A percentile compares a stretch with the other conserved stretches of the same genome.
These are phyloP conservation scores for Campoplex capitator DNA, from an alignment of 2,888 invertebrate species.

Conservation along the genomic window DNA sequence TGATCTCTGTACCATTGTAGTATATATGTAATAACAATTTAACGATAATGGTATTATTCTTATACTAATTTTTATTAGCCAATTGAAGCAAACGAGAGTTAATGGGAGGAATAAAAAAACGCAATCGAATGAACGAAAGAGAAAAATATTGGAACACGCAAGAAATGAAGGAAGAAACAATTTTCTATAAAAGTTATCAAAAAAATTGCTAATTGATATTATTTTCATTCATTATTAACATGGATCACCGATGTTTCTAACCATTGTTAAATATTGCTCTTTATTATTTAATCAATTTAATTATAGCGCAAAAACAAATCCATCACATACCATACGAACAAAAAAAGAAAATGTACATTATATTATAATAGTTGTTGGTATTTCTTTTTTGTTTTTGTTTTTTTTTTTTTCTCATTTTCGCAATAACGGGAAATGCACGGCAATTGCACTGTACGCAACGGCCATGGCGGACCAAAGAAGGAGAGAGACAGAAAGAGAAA, in stretches of 20 bases:
- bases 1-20: constrained; percentile 83
- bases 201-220: constrained; percentile 73
- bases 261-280: constrained; percentile 65
- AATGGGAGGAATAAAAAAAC: constrained; percentile 35
- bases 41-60: constrained; percentile 78
- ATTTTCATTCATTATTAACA: constrained; percentile 71
- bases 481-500: constrained; percentile 62
- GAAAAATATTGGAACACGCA: constrained; percentile 57
- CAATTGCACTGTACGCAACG: constrained; percentile 65
- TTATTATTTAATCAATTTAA: constrained; percentile 59
- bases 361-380: constrained; percentile 72
- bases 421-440: constrained; percentile 74
- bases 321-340: constrained; percentile 21
- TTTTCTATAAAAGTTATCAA: constrained; percentile 70
- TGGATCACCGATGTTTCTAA: constrained; percentile 62
- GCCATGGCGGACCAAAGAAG: constrained; percentile 81
- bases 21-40: constrained; percentile 69
- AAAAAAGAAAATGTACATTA: constrained; percentile 75
- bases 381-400: constrained; percentile 55
- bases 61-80: constrained; percentile 81
- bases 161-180: constrained; percentile 57
- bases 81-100: constrained; percentile 73
- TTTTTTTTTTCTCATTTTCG: constrained; percentile 71
- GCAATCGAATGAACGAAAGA: constrained; percentile 51
- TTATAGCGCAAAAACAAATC: constrained; percentile 37